Percentiles rank a stretch among this genome's conserved stretches.
Evolutionary conservation across 2,888 invertebrate species (phyloP).

Genomic region (Agrotis exclamationis): DNA sequence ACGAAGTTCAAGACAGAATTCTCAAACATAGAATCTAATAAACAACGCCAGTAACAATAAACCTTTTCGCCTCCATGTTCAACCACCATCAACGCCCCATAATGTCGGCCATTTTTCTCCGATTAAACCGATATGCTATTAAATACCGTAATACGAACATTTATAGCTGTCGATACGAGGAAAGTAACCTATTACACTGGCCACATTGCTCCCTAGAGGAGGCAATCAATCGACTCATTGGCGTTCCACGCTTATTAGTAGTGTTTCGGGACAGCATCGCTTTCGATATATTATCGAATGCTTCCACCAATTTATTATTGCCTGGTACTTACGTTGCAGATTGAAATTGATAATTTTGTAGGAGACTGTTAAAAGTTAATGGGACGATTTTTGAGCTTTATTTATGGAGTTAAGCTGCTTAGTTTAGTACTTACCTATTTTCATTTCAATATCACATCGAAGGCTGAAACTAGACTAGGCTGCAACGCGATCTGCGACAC

Average conservation of each 20-base stretch:
- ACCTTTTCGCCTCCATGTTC: conserved; percentile 6
- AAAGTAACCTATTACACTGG: conserved; percentile 68
- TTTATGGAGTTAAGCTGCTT: conserved; percentile 4
- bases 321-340: conserved; percentile 54
- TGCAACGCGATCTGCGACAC: no score
- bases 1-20: neutral
- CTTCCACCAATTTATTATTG: conserved; percentile 79
- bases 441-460: no score
- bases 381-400: neutral
- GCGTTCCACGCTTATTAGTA: conserved; percentile 66
- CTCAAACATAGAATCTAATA: neutral
- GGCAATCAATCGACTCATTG: conserved; percentile 75
- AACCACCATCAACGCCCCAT: conserved; percentile 30
- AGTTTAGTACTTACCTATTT: neutral
- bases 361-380: conserved; percentile 1
- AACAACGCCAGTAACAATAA: neutral
- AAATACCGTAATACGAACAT: conserved; percentile 55
- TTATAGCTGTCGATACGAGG: conserved; percentile 62
- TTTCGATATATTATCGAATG: conserved; percentile 70
- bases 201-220: conserved; percentile 67
- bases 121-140: conserved; percentile 56
- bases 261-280: conserved; percentile 76
- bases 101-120: conserved; percentile 48
- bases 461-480: no score
- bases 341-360: conserved; percentile 16